These are phyloP conservation scores for Hyperopisus bebe DNA, from an alignment of 2,113 vertebrate genomes.

Conservation along the genomic window DNA sequence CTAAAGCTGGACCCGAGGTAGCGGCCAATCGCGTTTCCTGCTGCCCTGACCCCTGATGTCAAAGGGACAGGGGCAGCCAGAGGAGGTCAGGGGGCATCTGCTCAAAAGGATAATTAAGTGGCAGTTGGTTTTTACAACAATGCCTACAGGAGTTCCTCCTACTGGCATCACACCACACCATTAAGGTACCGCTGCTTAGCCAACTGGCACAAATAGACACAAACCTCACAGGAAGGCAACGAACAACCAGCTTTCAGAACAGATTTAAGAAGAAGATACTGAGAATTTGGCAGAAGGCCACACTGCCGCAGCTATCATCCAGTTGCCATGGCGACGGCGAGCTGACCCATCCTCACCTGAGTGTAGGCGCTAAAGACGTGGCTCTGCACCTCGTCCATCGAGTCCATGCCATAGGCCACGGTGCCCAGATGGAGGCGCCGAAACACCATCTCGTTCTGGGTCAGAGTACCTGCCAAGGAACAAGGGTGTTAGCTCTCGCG, in stretches of 20 bases:
- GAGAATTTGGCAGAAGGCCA: neutral
- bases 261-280: neutral
- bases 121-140: constrained; percentile 39
- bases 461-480: constrained; percentile 77
- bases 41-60: constrained; percentile 84
- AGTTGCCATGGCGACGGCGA: neutral
- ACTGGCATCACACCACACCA: neutral
- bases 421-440: constrained; percentile 91
- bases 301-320: neutral
- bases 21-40: constrained; percentile 82
- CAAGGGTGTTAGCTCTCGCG: neutral
- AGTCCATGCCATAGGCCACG: constrained; percentile 90
- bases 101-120: constrained; percentile 74
- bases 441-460: constrained; percentile 98
- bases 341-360: constrained; percentile 62
- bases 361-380: constrained; percentile 95
- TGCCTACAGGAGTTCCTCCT: constrained; percentile 7
- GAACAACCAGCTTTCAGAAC: neutral
- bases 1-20: constrained; percentile 58
- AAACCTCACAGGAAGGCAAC: no score
- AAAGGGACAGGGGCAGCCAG: constrained; percentile 77
- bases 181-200: neutral
- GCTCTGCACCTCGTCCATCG: constrained; percentile 97
- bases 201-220: neutral
- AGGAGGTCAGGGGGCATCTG: constrained; percentile 68